phyloP scores from a whole-genome alignment of 2,113 vertebrate species.

The Ochotona princeps region DNA sequence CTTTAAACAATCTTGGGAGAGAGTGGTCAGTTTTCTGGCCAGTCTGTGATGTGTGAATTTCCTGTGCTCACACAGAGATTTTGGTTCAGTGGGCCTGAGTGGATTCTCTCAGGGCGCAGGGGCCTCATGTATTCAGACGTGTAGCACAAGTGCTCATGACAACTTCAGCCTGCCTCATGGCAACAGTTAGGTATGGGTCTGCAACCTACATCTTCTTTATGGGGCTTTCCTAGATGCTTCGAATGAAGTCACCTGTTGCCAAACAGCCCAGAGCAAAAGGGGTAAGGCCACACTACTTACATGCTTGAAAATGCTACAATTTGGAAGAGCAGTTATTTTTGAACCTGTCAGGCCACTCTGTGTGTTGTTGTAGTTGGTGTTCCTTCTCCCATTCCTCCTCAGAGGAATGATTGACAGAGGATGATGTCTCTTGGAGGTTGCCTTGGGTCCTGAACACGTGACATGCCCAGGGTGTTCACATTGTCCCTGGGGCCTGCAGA shows the following conservation, averaged over 20 bases:
- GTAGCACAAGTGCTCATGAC: background rate
- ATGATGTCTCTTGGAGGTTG: background rate
- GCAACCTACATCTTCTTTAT: background rate
- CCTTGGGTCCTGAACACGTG: background rate
- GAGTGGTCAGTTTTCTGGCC: constrained; percentile 2
- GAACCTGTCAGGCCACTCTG: background rate
- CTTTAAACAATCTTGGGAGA: background rate
- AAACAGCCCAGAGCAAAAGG: background rate
- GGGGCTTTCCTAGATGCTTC: background rate
- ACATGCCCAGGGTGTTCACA: background rate
- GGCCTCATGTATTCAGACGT: background rate
- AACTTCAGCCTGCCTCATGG: constrained; percentile 1
- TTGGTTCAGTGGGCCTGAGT: background rate
- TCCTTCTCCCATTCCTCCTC: background rate
- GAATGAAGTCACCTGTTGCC: constrained; percentile 27
- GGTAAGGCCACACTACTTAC: background rate
- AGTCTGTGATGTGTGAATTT: background rate
- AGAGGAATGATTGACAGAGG: background rate
- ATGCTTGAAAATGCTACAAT: constrained; percentile 5
- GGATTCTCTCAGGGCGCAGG: background rate
- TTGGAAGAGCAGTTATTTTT: background rate
- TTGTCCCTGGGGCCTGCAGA: background rate
- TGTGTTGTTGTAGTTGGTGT: background rate
- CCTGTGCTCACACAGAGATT: background rate
- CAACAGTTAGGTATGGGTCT: background rate